Evolutionary conservation across 1,140 invertebrate species (phyloP), one percentile per base, ranked within the genome.

Genomic region (Drosophila santomea): DNA sequence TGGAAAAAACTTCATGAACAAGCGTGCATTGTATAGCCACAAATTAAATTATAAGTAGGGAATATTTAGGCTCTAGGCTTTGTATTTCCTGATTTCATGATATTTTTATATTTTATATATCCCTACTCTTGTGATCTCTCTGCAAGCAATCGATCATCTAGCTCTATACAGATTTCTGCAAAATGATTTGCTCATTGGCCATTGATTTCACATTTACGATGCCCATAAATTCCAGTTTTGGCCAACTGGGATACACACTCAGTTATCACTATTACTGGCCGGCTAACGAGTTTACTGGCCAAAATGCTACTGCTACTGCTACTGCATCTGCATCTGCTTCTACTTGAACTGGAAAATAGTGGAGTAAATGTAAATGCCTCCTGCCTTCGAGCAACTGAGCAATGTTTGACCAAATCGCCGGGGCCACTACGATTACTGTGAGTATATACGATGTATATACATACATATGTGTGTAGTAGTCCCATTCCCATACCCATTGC

Each of bases 361-460:
- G 59, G 35, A 52, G 74, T 80, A 76, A 79, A 82, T 82, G 79
- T 85, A 74, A 77, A 66, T 77, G 73, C 69, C 68, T 45, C 20
- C 39, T 74, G 69, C 51, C 71, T 64, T 55, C 32, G 43, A 69
- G 55, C 63, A 47, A 61, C 58, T 56, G 63, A 59, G 78, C 63
- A 71, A 60, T 67, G 63, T 69, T 80, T 71, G 78, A 51, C 55
- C 63, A 80, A 80, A 76, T 76, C 74, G 73, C 41, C 43, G 10
- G 43, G 2, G 7, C 43, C 15, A 7, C 15, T 17, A 2, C 28
- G 28, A 32, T 32, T 32, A 32, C 28, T 7, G 28, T 7, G 28
- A 32, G 28, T 32, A 32, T 32, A 8, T 8, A 20, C 20, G 20
- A 20, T 20, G 20, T 20, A 8, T 32, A 7, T 32, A 32, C 4